phyloP scores from a whole-genome alignment of 2,113 vertebrate genomes.

The Misgurnus anguillicaudatus region DNA sequence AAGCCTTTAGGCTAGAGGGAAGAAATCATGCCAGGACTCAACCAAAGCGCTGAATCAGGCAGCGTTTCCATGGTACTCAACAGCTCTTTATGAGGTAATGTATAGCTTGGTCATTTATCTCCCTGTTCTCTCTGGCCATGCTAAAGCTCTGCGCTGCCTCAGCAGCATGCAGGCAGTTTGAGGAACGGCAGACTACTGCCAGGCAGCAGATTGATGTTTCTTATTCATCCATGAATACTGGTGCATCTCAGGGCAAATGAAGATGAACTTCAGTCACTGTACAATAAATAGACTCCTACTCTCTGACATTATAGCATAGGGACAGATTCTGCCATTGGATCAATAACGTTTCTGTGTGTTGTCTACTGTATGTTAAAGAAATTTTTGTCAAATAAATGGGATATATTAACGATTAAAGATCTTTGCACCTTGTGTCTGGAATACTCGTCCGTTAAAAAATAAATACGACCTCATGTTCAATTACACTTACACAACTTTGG shows the following conservation, averaged over 20 bases:
- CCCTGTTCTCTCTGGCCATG: constrained; percentile 58
- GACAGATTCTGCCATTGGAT: neutral
- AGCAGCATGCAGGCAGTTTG: constrained; percentile 62
- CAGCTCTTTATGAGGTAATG: constrained; percentile 64
- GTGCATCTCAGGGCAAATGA: constrained; percentile 51
- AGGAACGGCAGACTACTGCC: constrained; percentile 56
- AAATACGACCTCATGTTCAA: no score
- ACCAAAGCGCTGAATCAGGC: constrained; percentile 72
- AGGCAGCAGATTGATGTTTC: constrained; percentile 60
- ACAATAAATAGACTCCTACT: constrained; percentile 31
- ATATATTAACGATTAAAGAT: no score
- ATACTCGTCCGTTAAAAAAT: no score
- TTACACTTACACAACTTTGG: no score
- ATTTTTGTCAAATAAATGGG: neutral
- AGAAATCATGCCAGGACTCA: constrained; percentile 51
- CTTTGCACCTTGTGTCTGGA: no score
- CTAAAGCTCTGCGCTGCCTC: constrained; percentile 55
- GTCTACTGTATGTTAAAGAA: no score
- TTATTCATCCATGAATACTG: constrained; percentile 36
- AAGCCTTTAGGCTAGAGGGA: constrained; percentile 50
- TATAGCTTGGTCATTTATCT: constrained; percentile 70
- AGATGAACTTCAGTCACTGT: constrained; percentile 36
- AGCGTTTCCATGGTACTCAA: constrained; percentile 56
- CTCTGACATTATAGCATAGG: neutral
- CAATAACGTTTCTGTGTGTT: neutral